Conservation (phyloP, 2,113 vertebrate species). For the Mastomys natalensis region DNA sequence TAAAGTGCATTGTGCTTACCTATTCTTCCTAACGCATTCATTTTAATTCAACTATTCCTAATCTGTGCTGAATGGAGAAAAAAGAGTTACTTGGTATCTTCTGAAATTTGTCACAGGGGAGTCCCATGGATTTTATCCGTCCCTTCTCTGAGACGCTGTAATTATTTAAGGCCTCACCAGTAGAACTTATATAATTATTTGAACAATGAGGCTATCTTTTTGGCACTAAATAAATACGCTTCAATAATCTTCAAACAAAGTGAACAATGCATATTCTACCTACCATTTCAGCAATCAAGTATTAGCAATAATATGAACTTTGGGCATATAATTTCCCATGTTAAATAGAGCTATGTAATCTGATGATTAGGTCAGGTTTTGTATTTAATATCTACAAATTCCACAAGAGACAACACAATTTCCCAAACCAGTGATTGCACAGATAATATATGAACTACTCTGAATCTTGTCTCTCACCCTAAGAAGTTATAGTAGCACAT, state of each 20-base stretch:
- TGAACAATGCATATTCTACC: not conserved
- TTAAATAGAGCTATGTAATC: conserved; percentile 27
- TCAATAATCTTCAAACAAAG: not conserved
- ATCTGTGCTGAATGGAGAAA: not conserved
- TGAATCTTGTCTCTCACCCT: conserved; percentile 48
- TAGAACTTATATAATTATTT: not conserved
- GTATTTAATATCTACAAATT: conserved; percentile 61
- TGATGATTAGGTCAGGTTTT: conserved; percentile 8
- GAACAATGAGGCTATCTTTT: not conserved
- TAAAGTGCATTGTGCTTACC: not conserved
- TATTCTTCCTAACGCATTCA: not conserved
- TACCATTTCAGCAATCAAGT: conserved; percentile 1
- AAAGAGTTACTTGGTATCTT: not conserved
- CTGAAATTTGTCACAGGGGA: not conserved
- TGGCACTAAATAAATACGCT: not conserved
- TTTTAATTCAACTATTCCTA: not conserved
- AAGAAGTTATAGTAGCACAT: not conserved
- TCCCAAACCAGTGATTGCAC: conserved; percentile 38
- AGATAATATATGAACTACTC: conserved; percentile 28
- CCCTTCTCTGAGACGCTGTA: not conserved
- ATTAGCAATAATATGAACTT: not conserved
- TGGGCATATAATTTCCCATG: not conserved
- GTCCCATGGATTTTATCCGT: not conserved
- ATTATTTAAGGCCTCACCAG: not conserved
- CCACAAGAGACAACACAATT: conserved; percentile 39